phyloP scores from a whole-genome alignment of 1,140 invertebrate genomes.

The Lordiphosa clarofinis region DNA sequence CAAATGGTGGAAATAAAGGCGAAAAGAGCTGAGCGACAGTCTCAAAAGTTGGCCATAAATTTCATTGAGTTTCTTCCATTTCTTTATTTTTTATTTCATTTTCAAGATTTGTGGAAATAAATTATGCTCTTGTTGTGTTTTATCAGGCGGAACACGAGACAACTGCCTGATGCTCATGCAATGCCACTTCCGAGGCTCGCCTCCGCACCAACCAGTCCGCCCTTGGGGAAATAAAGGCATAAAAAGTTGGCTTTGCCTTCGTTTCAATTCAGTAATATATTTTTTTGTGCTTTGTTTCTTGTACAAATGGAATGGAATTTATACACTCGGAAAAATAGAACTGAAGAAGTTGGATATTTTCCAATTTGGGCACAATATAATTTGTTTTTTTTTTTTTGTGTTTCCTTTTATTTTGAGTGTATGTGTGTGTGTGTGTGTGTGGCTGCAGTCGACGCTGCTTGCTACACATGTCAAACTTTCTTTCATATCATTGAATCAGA shows the following conservation, averaged over 20 bases:
- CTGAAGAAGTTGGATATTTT: too few species aligned
- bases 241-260: constrained; percentile 42
- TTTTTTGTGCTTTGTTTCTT: constrained; percentile 4
- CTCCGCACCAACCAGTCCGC: neutral
- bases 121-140: constrained; percentile 58
- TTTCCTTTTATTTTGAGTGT: neutral
- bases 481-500: constrained; percentile 56
- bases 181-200: neutral
- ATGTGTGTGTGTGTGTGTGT: neutral
- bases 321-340: neutral
- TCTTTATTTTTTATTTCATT: constrained; percentile 31
- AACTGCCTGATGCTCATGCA: constrained; percentile 44
- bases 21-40: neutral
- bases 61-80: constrained; percentile 32
- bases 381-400: too few species aligned
- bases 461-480: constrained; percentile 56
- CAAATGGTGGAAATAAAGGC: constrained; percentile 35
- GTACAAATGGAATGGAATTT: constrained; percentile 22
- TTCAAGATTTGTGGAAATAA: constrained; percentile 53
- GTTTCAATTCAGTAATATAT: constrained; percentile 14
- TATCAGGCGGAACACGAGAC: constrained; percentile 57
- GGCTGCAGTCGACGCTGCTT: constrained; percentile 14
- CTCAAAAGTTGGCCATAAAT: constrained; percentile 44
- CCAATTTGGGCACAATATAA: too few species aligned
- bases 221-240: constrained; percentile 22